Base-by-base conservation (phyloP, 2,888 invertebrate genomes). In the Hirtodrosophila duncani region DNA sequence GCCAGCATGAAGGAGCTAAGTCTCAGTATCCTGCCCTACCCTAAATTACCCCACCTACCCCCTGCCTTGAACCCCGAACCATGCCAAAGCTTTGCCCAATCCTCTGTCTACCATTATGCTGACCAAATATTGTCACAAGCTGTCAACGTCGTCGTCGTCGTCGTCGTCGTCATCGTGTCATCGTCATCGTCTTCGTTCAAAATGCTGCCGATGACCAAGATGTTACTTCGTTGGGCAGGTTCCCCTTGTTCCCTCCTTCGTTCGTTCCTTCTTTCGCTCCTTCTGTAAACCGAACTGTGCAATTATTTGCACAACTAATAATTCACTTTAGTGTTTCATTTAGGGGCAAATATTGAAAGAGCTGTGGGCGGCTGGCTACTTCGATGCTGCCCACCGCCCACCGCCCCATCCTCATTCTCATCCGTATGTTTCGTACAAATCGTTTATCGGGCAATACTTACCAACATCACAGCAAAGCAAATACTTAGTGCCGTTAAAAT, bases 261-360 rank as follows among this genome's bases (percentile, higher is more conserved):
- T 37, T 1, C 24, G 7, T 8, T 17, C 13, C 9, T 34, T 11
- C 26, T 16, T 38, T 26, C 16, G 39, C 29, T 29, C 23, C 18
- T 26, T 50, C 39, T 52, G 67, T 63, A 53, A 64, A 56, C 55
- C 52, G 37, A 72, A 61, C 68, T 75, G 50, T 71, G 72, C 68
- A 77, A 63, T 60, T 77, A 72, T 72, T 72, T 72, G 61, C 64
- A 51, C 77, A 77, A 72, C 64, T 72, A 72, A 72, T 72, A 72
- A 72, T 72, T 77, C 72, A 72, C 72, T 72, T 77, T 63, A 75
- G 69, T 67, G 72, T 74, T 71, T 68, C 72, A 57, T 53, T 68
- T 42, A 33, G 48, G n/a, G 18, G 51, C 56, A 72, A 72, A 72
- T 72, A 77, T 72, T 77, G 51, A 37, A 34, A 27, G 31, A 52